Conservation (phyloP, 2,888 invertebrate genomes). For the Calameuta filiformis region DNA sequence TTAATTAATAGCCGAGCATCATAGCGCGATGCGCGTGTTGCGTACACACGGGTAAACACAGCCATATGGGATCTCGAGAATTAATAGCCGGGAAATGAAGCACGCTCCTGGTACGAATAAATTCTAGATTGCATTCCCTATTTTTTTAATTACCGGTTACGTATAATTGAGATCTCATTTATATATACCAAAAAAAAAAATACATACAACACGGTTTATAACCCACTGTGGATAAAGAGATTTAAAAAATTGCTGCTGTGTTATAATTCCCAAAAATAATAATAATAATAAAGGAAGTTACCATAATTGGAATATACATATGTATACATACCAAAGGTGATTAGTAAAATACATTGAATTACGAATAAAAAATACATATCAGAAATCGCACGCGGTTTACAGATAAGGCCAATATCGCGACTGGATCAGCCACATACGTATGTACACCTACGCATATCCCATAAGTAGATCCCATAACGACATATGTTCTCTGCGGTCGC, state of each 20-base stretch:
- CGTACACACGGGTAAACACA: conserved; percentile 22
- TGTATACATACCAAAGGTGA: not conserved
- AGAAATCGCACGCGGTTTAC: not conserved
- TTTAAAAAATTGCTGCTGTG: not conserved
- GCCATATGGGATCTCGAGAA: conserved; percentile 33
- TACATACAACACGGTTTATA: not conserved
- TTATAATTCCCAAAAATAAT: no score
- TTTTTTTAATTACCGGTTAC: not conserved
- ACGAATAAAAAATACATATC: not conserved
- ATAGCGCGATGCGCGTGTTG: conserved; percentile 30
- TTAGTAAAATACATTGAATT: not conserved
- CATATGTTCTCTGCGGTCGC: not conserved
- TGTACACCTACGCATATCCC: not conserved
- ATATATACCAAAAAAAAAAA: not conserved
- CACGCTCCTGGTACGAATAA: not conserved
- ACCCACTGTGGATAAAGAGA: not conserved
- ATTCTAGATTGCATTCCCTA: not conserved
- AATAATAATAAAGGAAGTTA: not conserved
- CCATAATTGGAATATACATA: not conserved
- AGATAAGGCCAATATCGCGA: not conserved
- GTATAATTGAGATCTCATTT: not conserved
- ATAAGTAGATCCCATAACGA: not conserved
- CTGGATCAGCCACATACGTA: not conserved
- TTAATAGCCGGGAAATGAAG: conserved; percentile 3
- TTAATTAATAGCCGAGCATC: conserved; percentile 44